Percentiles rank a stretch among this genome's conserved stretches.
phyloP scores from a whole-genome alignment of 2,888 invertebrate species.

The Xylocampa areola region DNA sequence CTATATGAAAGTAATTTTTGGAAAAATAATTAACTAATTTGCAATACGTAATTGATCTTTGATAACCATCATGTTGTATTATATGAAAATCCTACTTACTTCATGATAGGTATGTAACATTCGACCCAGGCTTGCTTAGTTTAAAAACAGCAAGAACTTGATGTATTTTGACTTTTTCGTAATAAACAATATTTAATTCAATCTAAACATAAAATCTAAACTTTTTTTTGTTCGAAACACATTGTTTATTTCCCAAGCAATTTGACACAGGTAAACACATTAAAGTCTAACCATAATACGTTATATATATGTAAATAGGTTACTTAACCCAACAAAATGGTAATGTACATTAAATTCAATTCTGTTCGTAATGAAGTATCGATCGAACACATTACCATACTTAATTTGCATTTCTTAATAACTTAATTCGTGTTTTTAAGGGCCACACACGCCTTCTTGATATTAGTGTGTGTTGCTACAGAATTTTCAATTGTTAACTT shows the following conservation, averaged over 20 bases:
- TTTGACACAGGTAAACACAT: slow-evolving; percentile 27
- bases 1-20: no score
- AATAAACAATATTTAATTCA: no score
- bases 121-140: no score
- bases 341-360: slow-evolving; percentile 43
- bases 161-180: no score
- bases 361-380: slow-evolving; percentile 28
- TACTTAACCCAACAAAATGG: slow-evolving; percentile 33
- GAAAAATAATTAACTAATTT: no score
- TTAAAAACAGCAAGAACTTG: no score
- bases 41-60: no score
- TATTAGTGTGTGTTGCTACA: not conserved
- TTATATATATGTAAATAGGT: slow-evolving; percentile 52
- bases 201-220: no score
- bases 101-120: no score
- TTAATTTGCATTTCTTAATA: slow-evolving; percentile 48
- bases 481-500: not conserved
- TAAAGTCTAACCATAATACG: slow-evolving; percentile 33
- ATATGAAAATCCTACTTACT: no score
- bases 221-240: no score
- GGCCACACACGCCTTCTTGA: slow-evolving; percentile 24
- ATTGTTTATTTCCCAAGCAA: slow-evolving; percentile 19
- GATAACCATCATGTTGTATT: no score
- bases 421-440: slow-evolving; percentile 37
- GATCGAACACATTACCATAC: slow-evolving; percentile 27